phyloP scores from a whole-genome alignment of 1,140 invertebrate species.

The Drosophila biarmipes region DNA sequence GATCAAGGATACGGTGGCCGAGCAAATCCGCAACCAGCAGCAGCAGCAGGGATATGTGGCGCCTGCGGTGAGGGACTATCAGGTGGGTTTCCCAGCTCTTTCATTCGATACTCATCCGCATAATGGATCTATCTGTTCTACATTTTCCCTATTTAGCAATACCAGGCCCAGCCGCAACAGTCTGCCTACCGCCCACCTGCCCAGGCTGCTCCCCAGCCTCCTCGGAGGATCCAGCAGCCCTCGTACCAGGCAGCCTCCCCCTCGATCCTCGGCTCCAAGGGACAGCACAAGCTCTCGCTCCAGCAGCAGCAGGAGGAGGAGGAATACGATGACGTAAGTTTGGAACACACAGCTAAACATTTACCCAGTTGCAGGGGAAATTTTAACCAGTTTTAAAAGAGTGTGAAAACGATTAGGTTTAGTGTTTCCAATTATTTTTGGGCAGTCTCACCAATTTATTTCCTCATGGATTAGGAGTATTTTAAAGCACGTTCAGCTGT shows the following conservation, averaged over 20 bases:
- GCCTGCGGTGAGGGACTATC: constrained; percentile 74
- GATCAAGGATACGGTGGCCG: constrained; percentile 79
- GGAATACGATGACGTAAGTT: constrained; percentile 84
- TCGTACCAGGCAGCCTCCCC: constrained; percentile 47
- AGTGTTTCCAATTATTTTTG: too few relatives aligned
- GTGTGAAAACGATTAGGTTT: too few relatives aligned
- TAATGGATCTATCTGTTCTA: not conserved
- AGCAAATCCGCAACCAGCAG: constrained; percentile 78
- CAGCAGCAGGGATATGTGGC: constrained; percentile 80
- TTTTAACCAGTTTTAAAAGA: not conserved
- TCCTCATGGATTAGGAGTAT: too few relatives aligned
- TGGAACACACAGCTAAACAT: not conserved
- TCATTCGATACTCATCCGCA: not conserved
- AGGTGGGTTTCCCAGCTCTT: constrained; percentile 43
- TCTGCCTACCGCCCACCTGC: constrained; percentile 67
- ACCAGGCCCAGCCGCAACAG: constrained; percentile 75
- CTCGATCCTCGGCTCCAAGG: constrained; percentile 57
- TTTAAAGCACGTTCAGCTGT: too few relatives aligned
- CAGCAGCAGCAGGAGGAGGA: constrained; percentile 74
- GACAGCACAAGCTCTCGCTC: constrained; percentile 64
- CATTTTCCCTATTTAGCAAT: constrained; percentile 32
- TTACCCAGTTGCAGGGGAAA: too few relatives aligned
- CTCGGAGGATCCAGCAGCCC: constrained; percentile 62
- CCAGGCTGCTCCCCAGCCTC: constrained; percentile 55
- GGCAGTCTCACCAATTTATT: too few relatives aligned